Evolutionary conservation across 2,113 vertebrate species (phyloP).

Genomic region (Sisor rabdophorus): DNA sequence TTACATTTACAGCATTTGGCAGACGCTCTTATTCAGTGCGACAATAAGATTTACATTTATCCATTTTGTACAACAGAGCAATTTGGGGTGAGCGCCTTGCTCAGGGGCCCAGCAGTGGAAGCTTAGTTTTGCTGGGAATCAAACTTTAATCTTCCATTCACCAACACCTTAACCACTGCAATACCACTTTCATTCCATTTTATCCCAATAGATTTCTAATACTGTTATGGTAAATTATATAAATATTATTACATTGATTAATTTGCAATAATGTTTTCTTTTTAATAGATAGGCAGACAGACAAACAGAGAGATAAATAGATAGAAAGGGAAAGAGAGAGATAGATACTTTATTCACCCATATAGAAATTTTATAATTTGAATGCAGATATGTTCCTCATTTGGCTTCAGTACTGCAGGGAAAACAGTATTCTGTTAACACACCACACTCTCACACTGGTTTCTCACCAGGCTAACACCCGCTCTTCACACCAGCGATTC

Average conservation of each 20-base stretch:
- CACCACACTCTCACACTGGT: constrained; percentile 29
- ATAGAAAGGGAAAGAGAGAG: too few species aligned
- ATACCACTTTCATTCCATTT: too few species aligned
- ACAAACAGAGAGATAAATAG: too few species aligned
- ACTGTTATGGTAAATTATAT: neutral
- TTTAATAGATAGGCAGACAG: neutral
- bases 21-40: too few species aligned
- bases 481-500: constrained; percentile 33
- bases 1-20: too few species aligned
- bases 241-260: neutral
- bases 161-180: neutral
- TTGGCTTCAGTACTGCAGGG: constrained; percentile 19
- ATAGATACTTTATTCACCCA: too few species aligned
- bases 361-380: neutral
- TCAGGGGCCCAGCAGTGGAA: too few species aligned
- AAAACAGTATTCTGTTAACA: neutral
- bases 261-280: neutral
- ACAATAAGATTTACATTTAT: too few species aligned
- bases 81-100: too few species aligned
- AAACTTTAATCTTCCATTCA: too few species aligned
- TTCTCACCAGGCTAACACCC: constrained; percentile 31
- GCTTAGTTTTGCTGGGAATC: too few species aligned
- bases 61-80: too few species aligned
- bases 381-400: neutral
- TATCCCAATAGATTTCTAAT: neutral